Evolutionary conservation across 2,113 vertebrate genomes (phyloP).

Genomic region (Columba janthina): DNA sequence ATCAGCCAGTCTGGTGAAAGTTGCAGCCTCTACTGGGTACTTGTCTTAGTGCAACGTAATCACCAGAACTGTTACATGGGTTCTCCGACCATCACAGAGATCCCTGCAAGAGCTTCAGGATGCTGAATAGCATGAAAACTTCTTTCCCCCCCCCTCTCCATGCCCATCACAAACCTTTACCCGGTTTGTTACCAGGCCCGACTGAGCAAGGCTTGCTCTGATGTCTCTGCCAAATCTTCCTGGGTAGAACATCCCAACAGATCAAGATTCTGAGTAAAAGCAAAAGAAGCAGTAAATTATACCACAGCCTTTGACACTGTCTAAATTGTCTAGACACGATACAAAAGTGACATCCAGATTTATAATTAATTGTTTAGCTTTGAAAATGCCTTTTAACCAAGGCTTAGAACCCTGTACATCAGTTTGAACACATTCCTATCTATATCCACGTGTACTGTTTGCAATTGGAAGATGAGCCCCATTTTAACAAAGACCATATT

Average conservation of each 20-base stretch:
- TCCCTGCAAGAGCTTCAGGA: background rate
- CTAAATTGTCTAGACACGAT: background rate
- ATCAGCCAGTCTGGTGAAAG: background rate
- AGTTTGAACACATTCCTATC: background rate
- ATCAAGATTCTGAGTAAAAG: background rate
- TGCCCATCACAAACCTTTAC: background rate
- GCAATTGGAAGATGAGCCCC: background rate
- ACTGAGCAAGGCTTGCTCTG: background rate
- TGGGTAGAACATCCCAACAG: background rate
- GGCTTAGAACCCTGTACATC: background rate
- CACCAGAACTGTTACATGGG: background rate
- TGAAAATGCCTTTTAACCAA: background rate
- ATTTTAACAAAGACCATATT: background rate
- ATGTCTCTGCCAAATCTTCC: background rate
- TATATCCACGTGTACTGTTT: background rate
- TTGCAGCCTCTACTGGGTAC: background rate
- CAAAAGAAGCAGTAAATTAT: background rate
- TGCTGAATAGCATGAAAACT: background rate
- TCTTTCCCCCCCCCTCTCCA: background rate
- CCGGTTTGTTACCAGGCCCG: background rate
- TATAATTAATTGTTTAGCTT: background rate
- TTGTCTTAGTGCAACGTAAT: background rate
- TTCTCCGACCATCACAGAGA: background rate
- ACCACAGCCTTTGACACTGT: accelerated
- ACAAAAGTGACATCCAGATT: background rate